Base-by-base conservation (phyloP, 1,140 invertebrate genomes). In the Ceratosolen solmsi region DNA sequence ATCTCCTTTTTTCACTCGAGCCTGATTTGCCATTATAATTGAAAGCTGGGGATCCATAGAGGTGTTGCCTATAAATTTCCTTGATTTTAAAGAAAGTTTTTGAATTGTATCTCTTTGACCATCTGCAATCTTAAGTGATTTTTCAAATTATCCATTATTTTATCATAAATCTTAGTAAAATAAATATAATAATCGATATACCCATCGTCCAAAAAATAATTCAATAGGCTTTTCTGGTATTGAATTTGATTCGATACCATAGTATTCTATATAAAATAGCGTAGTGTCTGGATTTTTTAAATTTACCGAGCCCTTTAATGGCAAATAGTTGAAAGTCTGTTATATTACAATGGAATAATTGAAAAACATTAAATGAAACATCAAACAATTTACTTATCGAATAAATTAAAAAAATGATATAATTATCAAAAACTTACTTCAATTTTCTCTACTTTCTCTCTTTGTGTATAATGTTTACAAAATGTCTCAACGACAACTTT, bases 1-100 rank as follows among this genome's bases (percentile, higher is more conserved):
- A 88, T 96, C 94, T 8, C 95, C 95, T 3, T 92, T 84, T 72
- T 92, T 92, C 27, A 98, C 94, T 91, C 95, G 91, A 1, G 96
- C 97, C 90, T 99, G 95, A 92, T 99, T 99, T 0, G 97, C 96
- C 97, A 99, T 99, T 36, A 99, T 91, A 27, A 99, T 90, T 5
- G 97, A 96, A 1, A 99, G 92, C 84, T 97, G 96, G 0, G 98
- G 95, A 91, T 99, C 98, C 98, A 99, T 99, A 86, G 96, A 97
- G 0, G 98, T 99, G 88, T 99, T 99, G 9, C 97, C 98, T 88
- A 99, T 99, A 89, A 98, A 99, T 92, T 97, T 97, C 30, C 98
- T 93, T 41, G 94, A 95, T 91, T 98, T 98, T 36, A 99, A 88
- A 0, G 97, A 97, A 70, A 97, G 94, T 79, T 95, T 93, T 83